Base-by-base conservation (phyloP, 2,113 vertebrate species). In the Lepus americanus region DNA sequence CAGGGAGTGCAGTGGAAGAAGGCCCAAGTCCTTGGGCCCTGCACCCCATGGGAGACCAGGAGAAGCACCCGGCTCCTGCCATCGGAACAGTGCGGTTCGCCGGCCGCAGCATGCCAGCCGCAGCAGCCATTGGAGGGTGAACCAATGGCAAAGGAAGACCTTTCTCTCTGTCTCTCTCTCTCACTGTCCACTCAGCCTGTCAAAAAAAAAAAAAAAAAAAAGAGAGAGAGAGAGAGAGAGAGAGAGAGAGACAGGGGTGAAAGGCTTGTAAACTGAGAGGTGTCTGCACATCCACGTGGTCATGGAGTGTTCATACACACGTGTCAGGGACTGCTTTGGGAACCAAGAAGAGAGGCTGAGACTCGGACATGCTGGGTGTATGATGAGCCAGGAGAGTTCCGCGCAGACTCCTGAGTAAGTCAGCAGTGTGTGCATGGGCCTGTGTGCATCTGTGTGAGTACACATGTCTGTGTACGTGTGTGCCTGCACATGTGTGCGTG, bases 381-480 rank as follows among this genome's bases (percentile, higher is more conserved):
- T 51, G 61, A 73, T 85, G 36, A 74, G 59, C 9, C 4, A 4
- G 3, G 19, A 20, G 29, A 44, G 16, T 55, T 9, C 55, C 20
- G 17, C 83, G 70, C 9, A 36, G 55, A 74, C 11, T 83, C 55
- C 59, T 39, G 7, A 73, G 66, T 70, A 59, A 70, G 64, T 27
- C 33, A 70, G 67, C n/a, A 77, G 29, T 67, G 0, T 36, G 0
- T n/a, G 17, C 27, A 7, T 13, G 2, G 63, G 1, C 2, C 2
- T 4, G 3, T 19, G 8, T 2, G 10, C 16, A 6, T 66, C 59
- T 23, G 1, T 78, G 44, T 49, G 33, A 31, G 6, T 31, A 11
- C 20, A n/a, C 0, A 1, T 61, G 8, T 12, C 19, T 63, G 16
- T 72, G 7, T 20, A 0, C 16, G 2, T 70, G 2, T 39, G 13